These are phyloP conservation scores for Zaprionus africanus DNA, from an alignment of 1,140 invertebrate genomes.

Conservation along the genomic window DNA sequence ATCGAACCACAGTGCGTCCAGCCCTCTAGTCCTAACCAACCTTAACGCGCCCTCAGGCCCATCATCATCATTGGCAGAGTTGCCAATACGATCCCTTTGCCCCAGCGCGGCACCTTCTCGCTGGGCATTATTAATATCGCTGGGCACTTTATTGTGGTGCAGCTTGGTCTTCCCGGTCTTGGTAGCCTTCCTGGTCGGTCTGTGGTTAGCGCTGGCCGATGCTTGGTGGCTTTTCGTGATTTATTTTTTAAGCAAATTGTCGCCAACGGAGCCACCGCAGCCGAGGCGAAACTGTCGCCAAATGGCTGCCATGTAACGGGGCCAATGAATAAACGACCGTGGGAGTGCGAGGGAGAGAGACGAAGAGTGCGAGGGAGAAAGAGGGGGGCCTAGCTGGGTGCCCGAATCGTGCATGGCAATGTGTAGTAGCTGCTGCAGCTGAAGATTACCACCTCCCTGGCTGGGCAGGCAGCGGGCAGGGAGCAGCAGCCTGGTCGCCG, in stretches of 20 bases:
- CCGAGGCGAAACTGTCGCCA: conserved; percentile 62
- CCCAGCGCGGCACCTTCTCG: background rate
- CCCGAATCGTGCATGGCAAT: conserved; percentile 67
- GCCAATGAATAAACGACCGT: conserved; percentile 51
- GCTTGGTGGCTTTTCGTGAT: conserved; percentile 63
- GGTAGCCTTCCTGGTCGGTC: background rate
- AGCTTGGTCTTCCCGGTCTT: conserved; percentile 2
- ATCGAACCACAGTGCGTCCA: conserved; percentile 1
- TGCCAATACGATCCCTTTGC: conserved; percentile 4
- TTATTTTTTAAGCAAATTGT: conserved; percentile 83
- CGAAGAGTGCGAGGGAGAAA: background rate
- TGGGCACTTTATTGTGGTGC: conserved; percentile 63
- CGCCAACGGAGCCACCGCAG: conserved; percentile 45
- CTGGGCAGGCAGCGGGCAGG: conserved; percentile 24
- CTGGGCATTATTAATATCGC: conserved; percentile 65
- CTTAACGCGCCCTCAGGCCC: background rate
- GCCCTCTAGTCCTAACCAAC: background rate
- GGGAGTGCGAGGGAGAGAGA: conserved; percentile 37
- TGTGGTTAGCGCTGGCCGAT: conserved; percentile 9
- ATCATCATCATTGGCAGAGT: background rate
- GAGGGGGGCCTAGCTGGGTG: conserved; percentile 1
- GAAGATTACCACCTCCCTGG: conserved; percentile 68
- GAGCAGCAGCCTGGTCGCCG: conserved; percentile 22
- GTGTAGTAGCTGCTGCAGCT: conserved; percentile 41
- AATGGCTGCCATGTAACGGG: conserved; percentile 71